Conservation (phyloP, 2,113 vertebrate genomes). For the Albula goreensis region DNA sequence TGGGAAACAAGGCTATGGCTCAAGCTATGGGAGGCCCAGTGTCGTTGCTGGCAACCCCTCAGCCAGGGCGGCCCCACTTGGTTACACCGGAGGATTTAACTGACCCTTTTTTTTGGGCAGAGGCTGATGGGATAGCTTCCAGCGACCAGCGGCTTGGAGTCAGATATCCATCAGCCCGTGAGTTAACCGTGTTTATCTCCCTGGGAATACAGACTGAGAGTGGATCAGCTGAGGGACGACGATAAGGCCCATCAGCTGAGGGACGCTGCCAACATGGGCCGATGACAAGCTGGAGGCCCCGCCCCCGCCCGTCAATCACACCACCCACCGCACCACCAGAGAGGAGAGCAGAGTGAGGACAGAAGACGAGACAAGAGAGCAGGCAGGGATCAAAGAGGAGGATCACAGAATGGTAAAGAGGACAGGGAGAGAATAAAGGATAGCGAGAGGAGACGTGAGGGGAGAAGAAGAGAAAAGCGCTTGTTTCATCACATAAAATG, state of each 20-base stretch:
- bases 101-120: neutral
- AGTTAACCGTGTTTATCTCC: constrained; percentile 8
- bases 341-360: neutral
- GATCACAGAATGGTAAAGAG: neutral
- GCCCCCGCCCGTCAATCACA: constrained; percentile 56
- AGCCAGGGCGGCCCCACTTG: neutral
- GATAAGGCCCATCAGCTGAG: constrained; percentile 4
- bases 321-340: constrained; percentile 13
- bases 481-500: too few relatives aligned
- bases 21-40: neutral
- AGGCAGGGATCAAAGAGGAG: neutral
- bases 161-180: neutral
- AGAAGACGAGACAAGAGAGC: constrained; percentile 13
- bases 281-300: constrained; percentile 49
- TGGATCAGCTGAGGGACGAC: neutral
- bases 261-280: constrained; percentile 34
- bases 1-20: neutral
- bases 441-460: neutral
- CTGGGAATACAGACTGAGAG: neutral
- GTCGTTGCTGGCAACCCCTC: neutral
- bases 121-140: neutral
- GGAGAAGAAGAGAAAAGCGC: constrained; percentile 21
- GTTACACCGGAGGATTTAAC: neutral
- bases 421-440: neutral
- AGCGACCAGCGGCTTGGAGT: neutral